Conservation (phyloP, 2,113 vertebrate genomes). For the Nibea albiflora region DNA sequence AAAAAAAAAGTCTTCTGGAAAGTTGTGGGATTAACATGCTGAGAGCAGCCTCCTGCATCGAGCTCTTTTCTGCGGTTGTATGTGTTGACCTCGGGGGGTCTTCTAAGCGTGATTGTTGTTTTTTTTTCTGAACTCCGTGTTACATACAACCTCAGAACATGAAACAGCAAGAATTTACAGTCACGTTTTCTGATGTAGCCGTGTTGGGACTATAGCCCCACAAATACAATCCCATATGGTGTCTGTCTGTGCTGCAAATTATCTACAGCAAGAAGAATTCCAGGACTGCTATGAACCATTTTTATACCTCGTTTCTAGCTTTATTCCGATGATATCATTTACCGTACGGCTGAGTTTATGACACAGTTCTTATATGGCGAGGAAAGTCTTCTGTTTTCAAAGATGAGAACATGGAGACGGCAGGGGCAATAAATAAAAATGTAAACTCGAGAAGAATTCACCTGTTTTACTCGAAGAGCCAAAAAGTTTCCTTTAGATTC, state of each 20-base stretch:
- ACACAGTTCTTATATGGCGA: conserved; percentile 24
- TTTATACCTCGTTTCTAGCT: conserved; percentile 36
- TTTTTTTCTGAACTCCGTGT: conserved; percentile 19
- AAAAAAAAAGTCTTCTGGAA: conserved; percentile 63
- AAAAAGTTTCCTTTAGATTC: conserved; percentile 25
- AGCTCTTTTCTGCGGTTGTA: conserved; percentile 36
- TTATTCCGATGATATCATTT: conserved; percentile 57
- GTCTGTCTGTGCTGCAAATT: conserved; percentile 63
- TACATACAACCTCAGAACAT: conserved; percentile 30
- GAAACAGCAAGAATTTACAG: conserved; percentile 44
- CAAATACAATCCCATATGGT: conserved; percentile 64
- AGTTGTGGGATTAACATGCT: conserved; percentile 60
- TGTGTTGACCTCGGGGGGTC: conserved; percentile 16
- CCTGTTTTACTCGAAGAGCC: conserved; percentile 14
- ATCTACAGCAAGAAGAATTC: conserved; percentile 57
- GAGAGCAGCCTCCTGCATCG: conserved; percentile 32
- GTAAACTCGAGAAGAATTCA: conserved; percentile 37
- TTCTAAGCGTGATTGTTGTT: not conserved
- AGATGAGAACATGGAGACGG: conserved; percentile 39
- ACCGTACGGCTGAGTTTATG: conserved; percentile 51
- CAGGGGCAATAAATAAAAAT: conserved; percentile 57
- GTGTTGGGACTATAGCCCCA: conserved; percentile 24
- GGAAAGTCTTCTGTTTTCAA: conserved; percentile 57
- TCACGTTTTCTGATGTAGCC: conserved; percentile 25
- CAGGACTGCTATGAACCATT: conserved; percentile 23